phyloP scores from a whole-genome alignment of 2,797 vertebrate species.

The Pelochelys cantorii region DNA sequence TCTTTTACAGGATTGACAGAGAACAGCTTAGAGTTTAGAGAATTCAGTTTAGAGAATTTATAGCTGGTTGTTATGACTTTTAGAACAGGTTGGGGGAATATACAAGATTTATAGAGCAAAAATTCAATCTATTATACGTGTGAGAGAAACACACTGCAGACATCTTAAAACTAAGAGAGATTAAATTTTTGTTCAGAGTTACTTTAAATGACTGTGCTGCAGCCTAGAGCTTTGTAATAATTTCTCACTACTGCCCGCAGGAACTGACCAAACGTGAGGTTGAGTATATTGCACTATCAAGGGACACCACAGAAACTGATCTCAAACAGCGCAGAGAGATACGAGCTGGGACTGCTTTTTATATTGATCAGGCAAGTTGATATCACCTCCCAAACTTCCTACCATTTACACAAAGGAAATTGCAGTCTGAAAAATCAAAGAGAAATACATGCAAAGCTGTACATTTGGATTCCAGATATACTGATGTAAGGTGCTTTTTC shows the following conservation, averaged over 20 bases:
- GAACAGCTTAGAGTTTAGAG: not conserved
- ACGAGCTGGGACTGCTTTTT: slow-evolving; percentile 92
- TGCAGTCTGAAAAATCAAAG: slow-evolving; percentile 5
- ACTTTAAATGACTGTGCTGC: not conserved
- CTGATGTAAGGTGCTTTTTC: not conserved
- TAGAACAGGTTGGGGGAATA: slow-evolving; percentile 7
- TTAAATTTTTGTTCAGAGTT: slow-evolving; percentile 41
- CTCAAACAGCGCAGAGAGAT: slow-evolving; percentile 98
- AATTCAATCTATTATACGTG: slow-evolving; percentile 9
- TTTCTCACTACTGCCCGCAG: slow-evolving; percentile 75
- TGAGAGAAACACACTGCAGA: slow-evolving; percentile 4
- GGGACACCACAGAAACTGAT: slow-evolving; percentile 97
- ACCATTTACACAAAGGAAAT: not conserved
- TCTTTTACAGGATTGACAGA: not conserved
- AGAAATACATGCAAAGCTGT: not conserved
- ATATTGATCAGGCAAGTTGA: slow-evolving; percentile 93
- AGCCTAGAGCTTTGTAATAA: slow-evolving; percentile 41
- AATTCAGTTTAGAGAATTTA: not conserved
- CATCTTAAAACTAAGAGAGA: slow-evolving; percentile 10
- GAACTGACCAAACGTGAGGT: slow-evolving; percentile 95
- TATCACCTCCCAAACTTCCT: not conserved
- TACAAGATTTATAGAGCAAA: slow-evolving; percentile 45
- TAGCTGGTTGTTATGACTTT: slow-evolving; percentile 9
- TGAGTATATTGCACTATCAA: slow-evolving; percentile 93
- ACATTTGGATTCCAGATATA: not conserved